Conservation (phyloP, 2,888 invertebrate species). For the Aphodius granarius region DNA sequence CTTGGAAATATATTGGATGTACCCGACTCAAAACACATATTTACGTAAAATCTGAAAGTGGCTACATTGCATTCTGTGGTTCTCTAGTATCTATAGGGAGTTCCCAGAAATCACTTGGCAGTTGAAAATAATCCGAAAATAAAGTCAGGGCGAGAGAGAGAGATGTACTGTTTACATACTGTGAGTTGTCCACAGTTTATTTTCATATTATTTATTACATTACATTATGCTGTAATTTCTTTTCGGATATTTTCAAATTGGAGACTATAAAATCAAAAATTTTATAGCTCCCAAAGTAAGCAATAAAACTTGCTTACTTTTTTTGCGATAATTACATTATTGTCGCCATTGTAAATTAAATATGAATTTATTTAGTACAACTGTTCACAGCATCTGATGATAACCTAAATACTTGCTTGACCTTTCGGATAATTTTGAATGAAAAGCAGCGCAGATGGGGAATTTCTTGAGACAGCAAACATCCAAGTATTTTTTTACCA, state of each 20-base stretch:
- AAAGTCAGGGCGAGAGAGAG: neutral
- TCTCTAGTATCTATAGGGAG: neutral
- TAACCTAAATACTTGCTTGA: neutral
- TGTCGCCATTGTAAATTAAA: neutral
- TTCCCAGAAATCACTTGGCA: neutral
- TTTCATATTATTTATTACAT: too few relatives aligned
- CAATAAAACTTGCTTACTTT: too few relatives aligned
- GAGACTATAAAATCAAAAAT: too few relatives aligned
- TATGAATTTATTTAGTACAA: neutral
- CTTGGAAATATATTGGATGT: neutral
- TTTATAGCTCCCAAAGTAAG: too few relatives aligned
- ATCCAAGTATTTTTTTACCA: neutral
- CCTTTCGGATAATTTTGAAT: neutral
- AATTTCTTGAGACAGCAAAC: neutral
- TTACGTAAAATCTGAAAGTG: neutral
- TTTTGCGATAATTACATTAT: neutral
- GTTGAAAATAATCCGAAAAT: neutral
- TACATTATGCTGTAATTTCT: too few relatives aligned
- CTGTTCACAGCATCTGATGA: neutral
- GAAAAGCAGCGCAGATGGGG: neutral
- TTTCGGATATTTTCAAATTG: too few relatives aligned
- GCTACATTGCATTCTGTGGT: neutral
- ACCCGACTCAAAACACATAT: neutral
- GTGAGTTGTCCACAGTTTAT: neutral
- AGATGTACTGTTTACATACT: too few relatives aligned